These are phyloP conservation scores for Troides aeacus DNA, from an alignment of 2,888 invertebrate species.

Conservation along the genomic window DNA sequence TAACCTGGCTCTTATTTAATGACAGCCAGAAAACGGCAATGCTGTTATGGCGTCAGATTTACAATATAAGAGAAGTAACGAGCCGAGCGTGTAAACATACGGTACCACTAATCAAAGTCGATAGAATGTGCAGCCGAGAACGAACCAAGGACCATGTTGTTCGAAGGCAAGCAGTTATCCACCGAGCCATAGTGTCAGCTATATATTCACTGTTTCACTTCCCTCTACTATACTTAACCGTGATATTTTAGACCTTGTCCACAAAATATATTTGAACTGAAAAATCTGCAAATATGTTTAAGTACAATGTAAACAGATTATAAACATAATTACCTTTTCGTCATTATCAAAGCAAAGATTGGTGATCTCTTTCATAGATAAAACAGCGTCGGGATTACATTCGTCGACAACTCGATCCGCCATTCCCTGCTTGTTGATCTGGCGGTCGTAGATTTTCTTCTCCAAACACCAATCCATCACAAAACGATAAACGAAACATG, in stretches of 20 bases:
- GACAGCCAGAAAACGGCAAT: too few relatives aligned
- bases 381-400: slow-evolving; percentile 96
- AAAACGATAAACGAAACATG: slow-evolving; percentile 96
- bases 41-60: too few relatives aligned
- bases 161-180: too few relatives aligned
- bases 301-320: neutral
- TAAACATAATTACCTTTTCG: slow-evolving; percentile 66
- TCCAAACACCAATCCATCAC: slow-evolving; percentile 98
- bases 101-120: too few relatives aligned
- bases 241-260: too few relatives aligned
- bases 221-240: neutral
- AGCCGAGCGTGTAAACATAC: too few relatives aligned
- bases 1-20: too few relatives aligned
- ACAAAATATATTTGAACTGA: too few relatives aligned
- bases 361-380: slow-evolving; percentile 93
- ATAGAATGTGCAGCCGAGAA: too few relatives aligned
- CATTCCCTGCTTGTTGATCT: slow-evolving; percentile 99
- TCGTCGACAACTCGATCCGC: slow-evolving; percentile 99
- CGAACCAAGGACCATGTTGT: too few relatives aligned
- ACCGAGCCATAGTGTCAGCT: too few relatives aligned
- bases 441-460: slow-evolving; percentile 98
- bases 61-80: too few relatives aligned
- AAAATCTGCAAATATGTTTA: neutral
- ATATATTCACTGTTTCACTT: neutral
- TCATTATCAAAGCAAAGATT: slow-evolving; percentile 95